Conservation (phyloP, 1,140 invertebrate genomes). For the Eriosoma lanigerum region DNA sequence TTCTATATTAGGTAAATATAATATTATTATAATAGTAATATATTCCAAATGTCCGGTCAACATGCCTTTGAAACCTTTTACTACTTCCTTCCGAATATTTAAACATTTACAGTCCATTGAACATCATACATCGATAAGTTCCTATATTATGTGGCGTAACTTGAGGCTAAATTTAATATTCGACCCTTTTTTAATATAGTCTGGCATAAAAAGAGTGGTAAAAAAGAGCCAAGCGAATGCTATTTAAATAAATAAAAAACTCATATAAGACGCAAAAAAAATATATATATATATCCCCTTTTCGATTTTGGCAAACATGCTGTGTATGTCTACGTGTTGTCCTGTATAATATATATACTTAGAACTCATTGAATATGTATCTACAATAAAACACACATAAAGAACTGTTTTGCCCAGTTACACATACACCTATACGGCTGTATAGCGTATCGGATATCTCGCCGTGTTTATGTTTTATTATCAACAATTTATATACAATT, state of each 20-base stretch:
- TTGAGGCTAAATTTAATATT: slow-evolving; percentile 33
- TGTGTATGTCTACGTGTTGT: not conserved
- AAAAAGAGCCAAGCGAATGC: slow-evolving; percentile 11
- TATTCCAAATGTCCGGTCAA: slow-evolving; percentile 27
- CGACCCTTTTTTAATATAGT: slow-evolving; percentile 51
- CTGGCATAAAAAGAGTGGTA: slow-evolving; percentile 19
- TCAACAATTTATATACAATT: slow-evolving; percentile 33
- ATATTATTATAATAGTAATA: not conserved
- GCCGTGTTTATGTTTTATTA: slow-evolving; percentile 2
- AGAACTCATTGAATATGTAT: slow-evolving; percentile 35
- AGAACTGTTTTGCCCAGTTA: slow-evolving; percentile 27
- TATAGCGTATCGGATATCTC: slow-evolving; percentile 6
- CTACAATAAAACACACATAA: slow-evolving; percentile 26
- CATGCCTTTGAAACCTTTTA: slow-evolving; percentile 42
- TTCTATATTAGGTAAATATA: not conserved
- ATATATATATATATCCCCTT: not conserved
- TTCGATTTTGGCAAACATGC: slow-evolving; percentile 34
- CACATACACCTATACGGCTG: not conserved
- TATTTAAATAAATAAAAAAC: slow-evolving; percentile 52
- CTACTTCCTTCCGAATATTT: slow-evolving; percentile 29
- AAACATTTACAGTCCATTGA: slow-evolving; percentile 35
- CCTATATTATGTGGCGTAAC: slow-evolving; percentile 6
- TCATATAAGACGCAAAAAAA: slow-evolving; percentile 26
- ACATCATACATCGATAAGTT: slow-evolving; percentile 30
- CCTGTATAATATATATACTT: not conserved